Base-by-base conservation (phyloP, 1,140 invertebrate species). In the Globodera rostochiensis region DNA sequence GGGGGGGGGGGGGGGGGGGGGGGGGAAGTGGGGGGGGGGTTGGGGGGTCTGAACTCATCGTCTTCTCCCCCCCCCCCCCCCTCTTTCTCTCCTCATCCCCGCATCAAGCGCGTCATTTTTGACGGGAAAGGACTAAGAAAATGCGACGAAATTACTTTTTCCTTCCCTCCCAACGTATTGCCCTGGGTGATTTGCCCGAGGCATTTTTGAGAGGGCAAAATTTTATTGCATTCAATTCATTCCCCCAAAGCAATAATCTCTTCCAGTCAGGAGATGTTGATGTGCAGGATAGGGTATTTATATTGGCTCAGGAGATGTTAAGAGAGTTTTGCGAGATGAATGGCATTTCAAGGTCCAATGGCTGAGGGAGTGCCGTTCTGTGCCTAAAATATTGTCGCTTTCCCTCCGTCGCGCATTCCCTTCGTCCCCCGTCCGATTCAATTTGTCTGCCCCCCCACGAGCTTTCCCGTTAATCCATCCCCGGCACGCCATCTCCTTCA, bases 401-500 rank as follows among this genome's bases (percentile, higher is more conserved):
- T 71, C 46, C 69, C 46, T 71, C 69, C 25, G 19, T 71, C 6
- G 6, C 21, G 69, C 69, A n/a, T 25, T 6, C 25, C n/a, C 69
- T 13, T 11, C 69, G 4, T 4, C 19, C 3, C 69, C 46, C 19
- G 25, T 71, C 25, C 69, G 25, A 71, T 71, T 71, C 25, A n/a
- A 13, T 50, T 25, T 64, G 36, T 13, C 7, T 36, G 45, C 50
- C 45, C 21, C 45, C 6, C 25, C 25, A 36, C 64, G 45, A n/a
- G n/a, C 67, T 25, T 69, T 6, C 7, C 69, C 13, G 49, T 50
- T 78, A 78, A 78, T 78, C 76, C 76, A 45, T 64, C 53, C 53
- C 45, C 74, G 50, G 45, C 74, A 76, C 45, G 74, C 74, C 53
- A 76, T 53, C 74, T 19, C 25, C 25, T 36, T 1, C 25, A 36